phyloP scores from a whole-genome alignment of 2,113 vertebrate genomes.

The Pollimyrus isidori region DNA sequence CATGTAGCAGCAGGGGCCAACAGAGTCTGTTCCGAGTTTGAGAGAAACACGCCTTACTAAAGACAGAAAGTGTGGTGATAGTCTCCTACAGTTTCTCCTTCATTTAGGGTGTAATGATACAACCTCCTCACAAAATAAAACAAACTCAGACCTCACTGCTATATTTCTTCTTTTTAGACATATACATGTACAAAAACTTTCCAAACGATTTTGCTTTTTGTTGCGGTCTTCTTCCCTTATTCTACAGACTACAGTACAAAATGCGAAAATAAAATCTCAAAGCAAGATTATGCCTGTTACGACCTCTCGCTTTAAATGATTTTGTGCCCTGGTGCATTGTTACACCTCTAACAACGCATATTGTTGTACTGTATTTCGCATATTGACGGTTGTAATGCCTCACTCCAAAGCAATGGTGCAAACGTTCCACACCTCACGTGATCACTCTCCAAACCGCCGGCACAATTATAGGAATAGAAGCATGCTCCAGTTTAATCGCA shows the following conservation, averaged over 20 bases:
- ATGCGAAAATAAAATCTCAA: background rate
- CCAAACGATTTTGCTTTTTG: background rate
- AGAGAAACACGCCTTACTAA: background rate
- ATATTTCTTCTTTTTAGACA: background rate
- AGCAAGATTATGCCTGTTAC: background rate
- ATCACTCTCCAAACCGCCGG: background rate
- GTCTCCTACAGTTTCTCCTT: background rate
- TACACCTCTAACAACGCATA: background rate
- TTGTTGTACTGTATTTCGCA: no score
- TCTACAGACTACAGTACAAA: background rate
- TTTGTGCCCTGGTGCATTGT: background rate
- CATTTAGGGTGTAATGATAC: background rate
- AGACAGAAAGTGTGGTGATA: background rate
- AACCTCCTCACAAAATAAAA: background rate
- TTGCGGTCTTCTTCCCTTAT: background rate
- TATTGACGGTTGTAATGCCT: background rate
- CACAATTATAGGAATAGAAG: background rate
- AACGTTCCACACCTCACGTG: background rate
- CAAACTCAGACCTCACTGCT: background rate
- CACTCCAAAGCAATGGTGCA: background rate
- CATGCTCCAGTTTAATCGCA: background rate
- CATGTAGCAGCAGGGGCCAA: no score
- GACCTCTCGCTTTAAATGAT: background rate
- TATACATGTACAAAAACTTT: background rate
- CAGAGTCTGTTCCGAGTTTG: background rate